These are phyloP conservation scores for Poeciliopsis gracilis DNA, from an alignment of 2,797 vertebrate genomes.

Conservation along the genomic window DNA sequence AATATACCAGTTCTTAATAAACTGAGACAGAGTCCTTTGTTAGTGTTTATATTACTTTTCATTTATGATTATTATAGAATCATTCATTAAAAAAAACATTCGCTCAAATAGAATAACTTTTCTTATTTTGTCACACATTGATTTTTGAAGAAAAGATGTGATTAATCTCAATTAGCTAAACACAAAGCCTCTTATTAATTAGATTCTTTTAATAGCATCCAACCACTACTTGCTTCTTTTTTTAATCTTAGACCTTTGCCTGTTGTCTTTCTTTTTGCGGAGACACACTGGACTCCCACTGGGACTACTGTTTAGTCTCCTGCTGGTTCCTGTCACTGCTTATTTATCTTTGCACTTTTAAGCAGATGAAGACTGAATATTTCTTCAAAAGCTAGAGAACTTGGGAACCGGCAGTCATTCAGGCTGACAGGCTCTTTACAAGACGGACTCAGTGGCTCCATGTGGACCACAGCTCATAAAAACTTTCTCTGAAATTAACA, in stretches of 20 bases:
- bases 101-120: neutral
- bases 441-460: neutral
- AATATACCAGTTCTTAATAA: neutral
- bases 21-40: neutral
- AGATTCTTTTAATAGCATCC: neutral
- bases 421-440: conserved; percentile 15
- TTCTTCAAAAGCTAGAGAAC: conserved; percentile 43
- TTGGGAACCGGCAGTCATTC: conserved; percentile 31
- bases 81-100: neutral
- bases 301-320: conserved; percentile 57
- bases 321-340: conserved; percentile 59
- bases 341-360: conserved; percentile 54
- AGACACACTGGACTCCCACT: conserved; percentile 39
- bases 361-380: conserved; percentile 39
- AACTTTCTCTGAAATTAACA: conserved; percentile 1
- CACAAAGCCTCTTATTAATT: neutral
- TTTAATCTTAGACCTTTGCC: conserved; percentile 17
- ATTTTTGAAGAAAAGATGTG: neutral
- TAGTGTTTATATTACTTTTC: neutral
- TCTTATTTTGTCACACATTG: neutral
- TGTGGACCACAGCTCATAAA: conserved; percentile 8
- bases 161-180: neutral
- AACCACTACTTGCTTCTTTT: neutral
- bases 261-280: conserved; percentile 16
- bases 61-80: neutral